Evolutionary conservation across 1,140 invertebrate genomes (phyloP).

Genomic region (Aricia agestis): DNA sequence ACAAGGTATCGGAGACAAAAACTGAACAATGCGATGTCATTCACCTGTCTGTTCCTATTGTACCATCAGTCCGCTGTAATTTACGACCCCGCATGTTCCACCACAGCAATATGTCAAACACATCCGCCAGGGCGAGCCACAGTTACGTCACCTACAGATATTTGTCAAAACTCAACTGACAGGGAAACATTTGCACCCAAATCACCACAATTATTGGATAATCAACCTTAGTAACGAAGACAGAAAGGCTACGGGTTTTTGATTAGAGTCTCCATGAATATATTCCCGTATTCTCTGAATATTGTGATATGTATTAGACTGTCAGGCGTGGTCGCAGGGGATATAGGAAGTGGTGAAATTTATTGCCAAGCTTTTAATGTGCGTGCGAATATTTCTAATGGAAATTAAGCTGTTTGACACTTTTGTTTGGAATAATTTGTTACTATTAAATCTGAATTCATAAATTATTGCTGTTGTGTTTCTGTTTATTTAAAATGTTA

Average conservation of each 20-base stretch:
- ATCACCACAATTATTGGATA: slow-evolving; percentile 19
- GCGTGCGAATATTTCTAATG: slow-evolving; percentile 23
- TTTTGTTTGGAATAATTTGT: neutral
- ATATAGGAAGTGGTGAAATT: slow-evolving; percentile 50
- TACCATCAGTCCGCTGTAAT: slow-evolving; percentile 35
- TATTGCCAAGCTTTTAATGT: slow-evolving; percentile 52
- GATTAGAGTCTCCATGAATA: slow-evolving; percentile 7
- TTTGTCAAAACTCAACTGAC: slow-evolving; percentile 66
- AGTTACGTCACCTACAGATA: slow-evolving; percentile 67
- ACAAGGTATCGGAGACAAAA: neutral
- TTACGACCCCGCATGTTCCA: slow-evolving; percentile 61
- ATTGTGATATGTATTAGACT: slow-evolving; percentile 58
- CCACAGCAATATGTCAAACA: slow-evolving; percentile 69
- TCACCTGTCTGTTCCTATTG: slow-evolving; percentile 6
- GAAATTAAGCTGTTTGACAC: neutral
- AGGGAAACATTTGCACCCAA: slow-evolving; percentile 32
- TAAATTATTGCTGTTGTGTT: too few species aligned
- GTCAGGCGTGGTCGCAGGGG: slow-evolving; percentile 51
- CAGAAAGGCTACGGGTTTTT: slow-evolving; percentile 20
- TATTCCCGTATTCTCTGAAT: slow-evolving; percentile 40
- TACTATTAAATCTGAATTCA: neutral
- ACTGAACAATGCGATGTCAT: neutral
- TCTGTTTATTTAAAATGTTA: too few species aligned
- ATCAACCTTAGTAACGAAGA: slow-evolving; percentile 27
- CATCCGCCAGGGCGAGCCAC: slow-evolving; percentile 61